These are phyloP conservation scores for Anguilla marmorata DNA, from an alignment of 2,797 vertebrate species.

Conservation along the genomic window DNA sequence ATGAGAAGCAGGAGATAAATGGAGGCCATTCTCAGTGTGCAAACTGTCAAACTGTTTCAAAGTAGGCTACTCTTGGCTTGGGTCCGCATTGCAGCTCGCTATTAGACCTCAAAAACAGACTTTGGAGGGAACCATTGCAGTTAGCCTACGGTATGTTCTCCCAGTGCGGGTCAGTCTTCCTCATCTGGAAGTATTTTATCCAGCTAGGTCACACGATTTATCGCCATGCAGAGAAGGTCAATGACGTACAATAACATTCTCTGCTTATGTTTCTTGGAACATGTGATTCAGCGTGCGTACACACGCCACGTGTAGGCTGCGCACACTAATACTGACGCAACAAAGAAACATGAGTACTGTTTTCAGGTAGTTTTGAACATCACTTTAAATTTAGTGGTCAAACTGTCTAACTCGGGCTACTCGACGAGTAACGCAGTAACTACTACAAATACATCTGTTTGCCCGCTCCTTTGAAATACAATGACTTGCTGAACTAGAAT, in stretches of 20 bases:
- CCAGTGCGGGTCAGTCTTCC: background rate
- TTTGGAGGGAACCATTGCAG: background rate
- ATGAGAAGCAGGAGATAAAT: background rate
- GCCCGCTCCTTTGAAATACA: background rate
- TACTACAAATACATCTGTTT: background rate
- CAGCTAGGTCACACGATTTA: background rate
- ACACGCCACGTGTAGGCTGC: background rate
- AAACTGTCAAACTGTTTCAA: constrained; percentile 2
- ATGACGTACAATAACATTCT: background rate
- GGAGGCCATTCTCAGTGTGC: background rate
- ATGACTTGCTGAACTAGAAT: background rate
- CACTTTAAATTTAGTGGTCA: background rate
- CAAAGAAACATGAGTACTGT: background rate
- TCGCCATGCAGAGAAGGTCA: background rate
- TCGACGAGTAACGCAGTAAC: background rate
- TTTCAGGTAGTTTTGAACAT: background rate
- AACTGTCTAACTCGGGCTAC: background rate
- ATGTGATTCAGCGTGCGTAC: background rate
- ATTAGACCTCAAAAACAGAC: background rate
- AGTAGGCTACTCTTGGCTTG: background rate
- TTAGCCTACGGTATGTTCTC: background rate
- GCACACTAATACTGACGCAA: background rate
- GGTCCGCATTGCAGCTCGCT: constrained; percentile 15
- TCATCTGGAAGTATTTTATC: background rate
- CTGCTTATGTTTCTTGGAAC: background rate